Evolutionary conservation across 2,888 invertebrate genomes (phyloP), one percentile per base, ranked within the genome.

Genomic region (Drosophila diplacantha): DNA sequence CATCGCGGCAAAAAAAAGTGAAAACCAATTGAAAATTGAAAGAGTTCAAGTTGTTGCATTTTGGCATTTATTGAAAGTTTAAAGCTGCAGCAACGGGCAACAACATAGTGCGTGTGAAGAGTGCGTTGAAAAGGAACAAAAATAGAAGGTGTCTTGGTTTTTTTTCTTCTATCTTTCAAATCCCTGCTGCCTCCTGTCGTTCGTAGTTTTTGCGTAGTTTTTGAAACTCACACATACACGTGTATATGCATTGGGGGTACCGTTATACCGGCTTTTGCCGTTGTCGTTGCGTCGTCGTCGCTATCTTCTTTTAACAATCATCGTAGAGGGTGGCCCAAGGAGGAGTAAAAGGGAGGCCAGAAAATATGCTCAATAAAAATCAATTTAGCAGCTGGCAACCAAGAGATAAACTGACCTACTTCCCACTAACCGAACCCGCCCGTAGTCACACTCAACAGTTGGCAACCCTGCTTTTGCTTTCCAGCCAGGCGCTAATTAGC

Each of bases 401-500:
- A 56, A 55, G 58, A 55, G 66, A 51, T 75, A 77, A 77, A 72
- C 81, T 77, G 81, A 77, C 81, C 77, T 77, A 77, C 72, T 77
- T 77, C 66, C 68, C 59, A 49, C 18, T 38, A 58, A 55, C 66
- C 31, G 20, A 46, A 52, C 44, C 54, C 41, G 51, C n/a, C 20
- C 9, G 31, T 41, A 32, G 54, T 32, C 20, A 43, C 31, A 26
- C 16, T 64, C 64, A 64, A 64, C 56, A 55, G 53, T 60, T 67
- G 67, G 61, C 54, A 54, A 55, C 54, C 47, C 38, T 39, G 20
- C 14, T 2, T 18, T 47, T 64, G 57, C 44, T 57, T 58, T 57
- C 44, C 37, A 22, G 57, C 49, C 46, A 41, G 43, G 49, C 66
- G 74, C 69, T 77, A 77, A 80, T 80, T 69, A 69, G 69, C 49